Percentiles rank a stretch among this genome's conserved stretches.
phyloP scores from a whole-genome alignment of 35 echinoderm and acorn worm species.

The Apostichopus japonicus region DNA sequence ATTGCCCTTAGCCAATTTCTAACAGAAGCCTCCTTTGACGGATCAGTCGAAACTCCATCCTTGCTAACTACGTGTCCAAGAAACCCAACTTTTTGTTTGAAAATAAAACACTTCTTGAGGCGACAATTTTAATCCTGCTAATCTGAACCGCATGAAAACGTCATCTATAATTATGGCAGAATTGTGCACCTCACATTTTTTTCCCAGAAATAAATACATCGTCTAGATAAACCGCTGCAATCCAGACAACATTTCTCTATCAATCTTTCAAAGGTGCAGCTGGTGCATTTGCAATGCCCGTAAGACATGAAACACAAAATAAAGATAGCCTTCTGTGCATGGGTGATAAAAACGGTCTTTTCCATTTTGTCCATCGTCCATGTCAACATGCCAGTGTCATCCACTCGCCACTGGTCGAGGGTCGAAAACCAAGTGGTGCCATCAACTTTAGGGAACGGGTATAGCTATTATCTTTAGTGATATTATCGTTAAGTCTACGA shows the following conservation, averaged over 20 bases:
- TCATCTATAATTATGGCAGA: not conserved
- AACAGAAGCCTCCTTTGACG: not conserved
- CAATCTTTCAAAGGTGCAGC: conserved; percentile 35
- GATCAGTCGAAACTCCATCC: conserved; percentile 15
- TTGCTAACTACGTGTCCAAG: conserved; percentile 32
- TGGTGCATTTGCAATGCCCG: not conserved
- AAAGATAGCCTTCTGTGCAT: conserved; percentile 12
- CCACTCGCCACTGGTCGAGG: too few species aligned
- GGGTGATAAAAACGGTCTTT: too few species aligned
- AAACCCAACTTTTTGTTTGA: not conserved
- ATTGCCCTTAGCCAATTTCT: conserved; percentile 24
- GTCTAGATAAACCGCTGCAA: conserved; percentile 8
- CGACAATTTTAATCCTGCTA: conserved; percentile 24
- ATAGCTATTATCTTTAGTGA: too few species aligned
- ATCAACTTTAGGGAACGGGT: too few species aligned
- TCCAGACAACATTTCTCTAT: not conserved
- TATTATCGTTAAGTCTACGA: too few species aligned
- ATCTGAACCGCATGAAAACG: not conserved
- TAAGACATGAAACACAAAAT: conserved; percentile 18
- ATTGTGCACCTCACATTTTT: not conserved
- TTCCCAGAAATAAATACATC: not conserved
- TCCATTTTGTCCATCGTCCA: too few species aligned
- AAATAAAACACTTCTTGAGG: conserved; percentile 35
- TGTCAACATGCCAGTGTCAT: too few species aligned
- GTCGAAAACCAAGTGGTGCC: too few species aligned